Evolutionary conservation across 2,113 vertebrate genomes (phyloP).

Genomic region (Pygoscelis antarcticus): DNA sequence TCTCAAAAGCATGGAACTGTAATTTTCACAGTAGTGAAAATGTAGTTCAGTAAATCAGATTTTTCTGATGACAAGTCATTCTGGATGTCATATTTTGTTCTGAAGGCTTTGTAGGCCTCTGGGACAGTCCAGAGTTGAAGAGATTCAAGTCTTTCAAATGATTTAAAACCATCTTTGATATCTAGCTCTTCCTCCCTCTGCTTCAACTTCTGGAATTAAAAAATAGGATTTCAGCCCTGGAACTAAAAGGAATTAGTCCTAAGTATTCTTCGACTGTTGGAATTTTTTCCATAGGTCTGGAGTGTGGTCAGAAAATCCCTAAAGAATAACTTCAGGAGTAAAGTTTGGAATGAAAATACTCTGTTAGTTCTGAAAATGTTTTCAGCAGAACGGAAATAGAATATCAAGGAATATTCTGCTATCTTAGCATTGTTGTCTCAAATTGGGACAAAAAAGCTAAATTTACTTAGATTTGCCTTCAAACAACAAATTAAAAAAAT

Average conservation of each 20-base stretch:
- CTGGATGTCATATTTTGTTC: background rate
- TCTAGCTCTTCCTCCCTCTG: background rate
- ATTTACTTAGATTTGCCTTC: background rate
- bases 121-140: background rate
- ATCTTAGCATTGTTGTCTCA: background rate
- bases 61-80: background rate
- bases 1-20: background rate
- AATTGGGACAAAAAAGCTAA: background rate
- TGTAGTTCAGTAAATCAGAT: background rate
- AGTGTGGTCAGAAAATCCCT: background rate
- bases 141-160: background rate
- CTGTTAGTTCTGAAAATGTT: background rate
- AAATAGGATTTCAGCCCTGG: background rate
- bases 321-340: background rate
- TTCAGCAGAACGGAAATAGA: background rate
- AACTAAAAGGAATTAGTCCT: background rate
- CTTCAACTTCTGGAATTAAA: background rate
- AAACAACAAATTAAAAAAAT: background rate
- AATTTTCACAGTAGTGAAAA: background rate
- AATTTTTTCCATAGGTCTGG: background rate
- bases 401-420: background rate
- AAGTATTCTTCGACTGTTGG: background rate
- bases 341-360: background rate
- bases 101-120: background rate
- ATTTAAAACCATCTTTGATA: background rate